These are phyloP conservation scores for Noctua comes DNA, from an alignment of 2,888 invertebrate genomes.

Conservation along the genomic window DNA sequence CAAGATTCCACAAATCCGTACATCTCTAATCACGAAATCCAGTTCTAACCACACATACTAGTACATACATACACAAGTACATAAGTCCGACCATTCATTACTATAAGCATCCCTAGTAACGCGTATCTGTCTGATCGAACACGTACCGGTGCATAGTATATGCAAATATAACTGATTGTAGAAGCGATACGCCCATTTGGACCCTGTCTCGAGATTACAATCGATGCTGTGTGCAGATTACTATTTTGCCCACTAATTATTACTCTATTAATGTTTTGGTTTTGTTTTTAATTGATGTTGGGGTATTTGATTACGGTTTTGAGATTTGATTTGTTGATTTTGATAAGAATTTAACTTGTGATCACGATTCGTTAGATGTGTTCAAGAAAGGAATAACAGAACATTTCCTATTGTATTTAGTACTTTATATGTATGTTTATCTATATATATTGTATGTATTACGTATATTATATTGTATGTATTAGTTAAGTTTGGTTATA, in stretches of 20 bases:
- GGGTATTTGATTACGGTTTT: slow-evolving; percentile 18
- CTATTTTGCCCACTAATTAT: slow-evolving; percentile 72
- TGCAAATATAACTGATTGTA: slow-evolving; percentile 74
- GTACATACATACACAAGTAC: neutral
- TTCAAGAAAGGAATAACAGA: too few species aligned
- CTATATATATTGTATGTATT: too few species aligned
- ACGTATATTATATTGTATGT: too few species aligned
- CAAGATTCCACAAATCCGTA: slow-evolving; percentile 46
- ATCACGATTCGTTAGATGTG: too few species aligned
- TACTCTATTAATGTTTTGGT: slow-evolving; percentile 66
- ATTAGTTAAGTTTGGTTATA: too few species aligned
- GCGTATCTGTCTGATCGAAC: slow-evolving; percentile 65
- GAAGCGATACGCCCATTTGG: slow-evolving; percentile 73
- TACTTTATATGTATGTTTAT: too few species aligned
- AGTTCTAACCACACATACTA: slow-evolving; percentile 8
- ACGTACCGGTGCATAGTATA: slow-evolving; percentile 72
- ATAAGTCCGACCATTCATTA: slow-evolving; percentile 53
- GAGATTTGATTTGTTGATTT: slow-evolving; percentile 7
- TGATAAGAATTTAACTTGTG: neutral
- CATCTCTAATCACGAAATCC: slow-evolving; percentile 45
- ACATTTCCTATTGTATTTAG: too few species aligned
- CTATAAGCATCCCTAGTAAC: slow-evolving; percentile 59
- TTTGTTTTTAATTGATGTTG: slow-evolving; percentile 54
- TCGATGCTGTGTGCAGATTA: slow-evolving; percentile 66
- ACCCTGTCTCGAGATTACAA: slow-evolving; percentile 59